Percentiles rank a stretch among this genome's conserved stretches.
phyloP scores from a whole-genome alignment of 2,113 vertebrate species.

The Corythaeola cristata region DNA sequence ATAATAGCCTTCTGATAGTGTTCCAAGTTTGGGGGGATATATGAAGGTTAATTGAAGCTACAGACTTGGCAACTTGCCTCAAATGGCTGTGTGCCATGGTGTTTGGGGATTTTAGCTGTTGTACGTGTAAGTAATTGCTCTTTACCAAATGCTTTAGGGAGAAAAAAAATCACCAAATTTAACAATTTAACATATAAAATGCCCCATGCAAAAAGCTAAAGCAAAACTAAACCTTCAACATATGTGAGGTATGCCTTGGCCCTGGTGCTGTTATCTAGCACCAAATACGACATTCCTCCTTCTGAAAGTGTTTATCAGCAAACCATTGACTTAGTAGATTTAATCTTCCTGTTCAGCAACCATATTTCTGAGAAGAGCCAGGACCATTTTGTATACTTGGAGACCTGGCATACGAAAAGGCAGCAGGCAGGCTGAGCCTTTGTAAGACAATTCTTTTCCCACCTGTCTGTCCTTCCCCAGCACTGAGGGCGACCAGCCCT shows the following conservation, averaged over 20 bases:
- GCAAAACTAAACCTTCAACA: not conserved
- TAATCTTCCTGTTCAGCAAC: not conserved
- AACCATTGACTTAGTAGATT: not conserved
- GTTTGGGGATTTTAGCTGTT: constrained; percentile 63
- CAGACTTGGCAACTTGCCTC: constrained; percentile 63
- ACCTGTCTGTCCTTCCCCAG: not conserved
- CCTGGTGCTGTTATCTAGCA: not conserved
- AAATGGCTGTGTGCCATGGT: constrained; percentile 51
- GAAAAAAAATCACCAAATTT: constrained; percentile 28
- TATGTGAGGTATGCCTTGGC: not conserved
- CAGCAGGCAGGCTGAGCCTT: not conserved
- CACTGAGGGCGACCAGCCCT: not conserved
- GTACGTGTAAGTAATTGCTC: constrained; percentile 59
- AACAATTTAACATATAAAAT: not conserved
- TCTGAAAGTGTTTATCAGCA: not conserved
- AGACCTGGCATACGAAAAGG: not conserved
- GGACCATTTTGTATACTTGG: not conserved
- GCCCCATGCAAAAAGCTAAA: not conserved
- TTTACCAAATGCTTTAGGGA: constrained; percentile 52
- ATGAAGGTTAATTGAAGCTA: constrained; percentile 72
- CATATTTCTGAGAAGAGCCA: not conserved
- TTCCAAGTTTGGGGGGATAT: constrained; percentile 67
- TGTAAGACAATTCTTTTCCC: not conserved
- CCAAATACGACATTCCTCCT: not conserved
- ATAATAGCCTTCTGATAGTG: constrained; percentile 64